Base-by-base conservation (phyloP, 2,113 vertebrate species). In the Misgurnus anguillicaudatus region DNA sequence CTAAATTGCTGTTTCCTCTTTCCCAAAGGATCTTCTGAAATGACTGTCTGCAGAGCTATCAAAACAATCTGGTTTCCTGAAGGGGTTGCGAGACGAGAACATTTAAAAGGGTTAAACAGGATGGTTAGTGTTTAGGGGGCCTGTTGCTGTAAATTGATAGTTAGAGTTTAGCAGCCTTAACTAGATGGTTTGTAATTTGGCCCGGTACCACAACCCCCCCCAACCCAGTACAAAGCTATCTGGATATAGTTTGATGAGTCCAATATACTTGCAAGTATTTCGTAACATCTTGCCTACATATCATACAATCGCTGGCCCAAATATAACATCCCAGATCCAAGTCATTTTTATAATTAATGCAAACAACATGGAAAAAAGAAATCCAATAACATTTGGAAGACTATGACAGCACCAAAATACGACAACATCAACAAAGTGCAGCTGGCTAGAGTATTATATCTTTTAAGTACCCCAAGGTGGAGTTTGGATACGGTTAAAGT, bases 1-100 rank as follows among this genome's bases (percentile, higher is more conserved):
- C 60, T 76, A 85, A 85, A 85, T 83, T 75, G 70, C 36, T 83
- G 78, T 80, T 82, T 85, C 84, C 84, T 67, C 41, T 73, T 68
- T 83, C 45, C 70, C 61, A 73, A 85, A 80, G 58, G 74, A 82
- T 82, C 78, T 71, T 78, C 41, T 71, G 41, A 85, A 83, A 85
- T 85, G 79, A 83, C 70, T 55, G 45, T 81, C 84, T 72, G 74
- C 67, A 36, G 61, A 66, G 70, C 77, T 80, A 84, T 86, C 85
- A 84, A 84, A 82, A 75, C 51, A 51, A 64, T 14, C 24, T 7
- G 62, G 77, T 74, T 80, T 55, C 74, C 80, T 79, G 77, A 71
- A 75, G 82, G 82, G 65, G 72, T 65, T 74, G 72, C 41, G 57
- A 78, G 80, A 82, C 67, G 42, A 62, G 68, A 80, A 80, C 77